Conservation (phyloP, 2,113 vertebrate species). For the Alethe castanea region DNA sequence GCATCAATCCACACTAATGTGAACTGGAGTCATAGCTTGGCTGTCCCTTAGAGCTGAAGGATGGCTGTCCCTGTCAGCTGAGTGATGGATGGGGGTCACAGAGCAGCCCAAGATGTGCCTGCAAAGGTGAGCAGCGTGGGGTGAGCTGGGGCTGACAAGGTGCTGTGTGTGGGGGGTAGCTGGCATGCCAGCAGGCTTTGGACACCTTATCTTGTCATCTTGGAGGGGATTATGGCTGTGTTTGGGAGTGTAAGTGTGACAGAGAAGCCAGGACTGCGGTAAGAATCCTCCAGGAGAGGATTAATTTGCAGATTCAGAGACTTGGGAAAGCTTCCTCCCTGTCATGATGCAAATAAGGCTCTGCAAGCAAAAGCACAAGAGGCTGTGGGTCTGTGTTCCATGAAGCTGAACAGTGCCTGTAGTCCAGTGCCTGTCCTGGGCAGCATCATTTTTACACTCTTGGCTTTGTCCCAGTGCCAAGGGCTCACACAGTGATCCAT, state of each 20-base stretch:
- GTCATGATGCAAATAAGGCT: not conserved
- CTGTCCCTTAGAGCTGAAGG: not conserved
- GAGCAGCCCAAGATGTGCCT: not conserved
- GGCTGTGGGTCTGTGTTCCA: accelerated
- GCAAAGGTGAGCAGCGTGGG: not conserved
- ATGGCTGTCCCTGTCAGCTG: not conserved
- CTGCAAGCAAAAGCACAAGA: too few relatives aligned
- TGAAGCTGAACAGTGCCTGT: not conserved
- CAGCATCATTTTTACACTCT: not conserved
- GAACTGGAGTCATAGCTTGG: not conserved
- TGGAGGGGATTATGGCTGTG: not conserved
- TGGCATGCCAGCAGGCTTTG: not conserved
- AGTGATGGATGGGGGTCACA: not conserved
- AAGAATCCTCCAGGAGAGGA: not conserved
- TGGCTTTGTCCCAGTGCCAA: not conserved
- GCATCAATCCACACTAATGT: accelerated
- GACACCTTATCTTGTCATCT: not conserved
- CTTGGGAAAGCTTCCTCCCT: not conserved
- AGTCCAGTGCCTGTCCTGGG: not conserved
- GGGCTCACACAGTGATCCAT: not conserved
- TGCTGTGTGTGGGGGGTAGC: not conserved
- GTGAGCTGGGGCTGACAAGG: not conserved
- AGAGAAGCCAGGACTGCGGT: not conserved
- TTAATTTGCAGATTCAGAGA: not conserved
- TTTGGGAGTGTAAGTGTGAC: not conserved